Percentiles rank a stretch among this genome's conserved stretches.
These are phyloP conservation scores for Luffia ferchaultella DNA, from an alignment of 2,888 invertebrate species.

Conservation along the genomic window DNA sequence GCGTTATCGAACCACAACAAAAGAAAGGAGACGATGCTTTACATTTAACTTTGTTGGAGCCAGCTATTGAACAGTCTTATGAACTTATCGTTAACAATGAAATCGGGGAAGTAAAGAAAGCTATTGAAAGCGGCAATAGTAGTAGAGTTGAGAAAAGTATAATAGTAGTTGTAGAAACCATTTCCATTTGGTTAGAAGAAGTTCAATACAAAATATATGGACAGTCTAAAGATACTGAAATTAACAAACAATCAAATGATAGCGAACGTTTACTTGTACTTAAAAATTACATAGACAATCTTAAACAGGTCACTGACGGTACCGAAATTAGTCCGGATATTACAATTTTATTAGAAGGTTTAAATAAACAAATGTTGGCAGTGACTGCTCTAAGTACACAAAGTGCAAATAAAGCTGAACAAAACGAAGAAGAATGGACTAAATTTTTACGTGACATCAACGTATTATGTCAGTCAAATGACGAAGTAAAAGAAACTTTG, in stretches of 20 bases:
- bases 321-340: constrained; percentile 73
- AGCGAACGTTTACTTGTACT: constrained; percentile 37
- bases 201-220: constrained; percentile 79
- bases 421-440: constrained; percentile 74
- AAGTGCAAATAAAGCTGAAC: constrained; percentile 46
- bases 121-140: constrained; percentile 66
- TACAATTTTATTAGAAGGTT: constrained; percentile 66
- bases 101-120: constrained; percentile 63
- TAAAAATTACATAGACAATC: constrained; percentile 65
- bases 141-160: constrained; percentile 72
- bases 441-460: constrained; percentile 73
- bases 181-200: constrained; percentile 85
- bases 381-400: constrained; percentile 70
- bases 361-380: constrained; percentile 72
- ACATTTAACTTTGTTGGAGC: constrained; percentile 41
- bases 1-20: constrained; percentile 29
- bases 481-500: constrained; percentile 55
- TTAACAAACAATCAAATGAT: constrained; percentile 25
- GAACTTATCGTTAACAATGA: constrained; percentile 67
- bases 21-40: constrained; percentile 31
- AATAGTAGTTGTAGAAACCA: constrained; percentile 79
- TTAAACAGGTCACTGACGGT: constrained; percentile 73
- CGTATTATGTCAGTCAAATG: constrained; percentile 60
- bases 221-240: constrained; percentile 31
- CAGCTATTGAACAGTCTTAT: constrained; percentile 50